Percentiles rank a stretch among this genome's conserved stretches.
Conservation (phyloP, 2,888 invertebrate genomes). For the Pristionchus entomophagus region DNA sequence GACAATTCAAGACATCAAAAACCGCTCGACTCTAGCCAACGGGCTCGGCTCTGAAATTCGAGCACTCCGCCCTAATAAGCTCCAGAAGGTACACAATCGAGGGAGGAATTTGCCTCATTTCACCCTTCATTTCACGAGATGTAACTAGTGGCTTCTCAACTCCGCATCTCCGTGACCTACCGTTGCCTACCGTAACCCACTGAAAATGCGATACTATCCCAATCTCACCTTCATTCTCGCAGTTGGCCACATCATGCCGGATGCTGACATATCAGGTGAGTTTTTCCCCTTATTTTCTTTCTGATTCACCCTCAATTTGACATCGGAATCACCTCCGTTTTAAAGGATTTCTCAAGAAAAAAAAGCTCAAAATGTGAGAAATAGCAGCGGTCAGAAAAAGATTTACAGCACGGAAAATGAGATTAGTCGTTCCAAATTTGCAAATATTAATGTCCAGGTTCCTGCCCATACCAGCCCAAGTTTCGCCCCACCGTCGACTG, state of each 20-base stretch:
- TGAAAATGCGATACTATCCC: neutral
- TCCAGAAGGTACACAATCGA: neutral
- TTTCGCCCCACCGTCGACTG: neutral
- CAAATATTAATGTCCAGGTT: neutral
- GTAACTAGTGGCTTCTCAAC: neutral
- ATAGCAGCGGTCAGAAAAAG: neutral
- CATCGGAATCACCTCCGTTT: neutral
- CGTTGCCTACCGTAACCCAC: neutral
- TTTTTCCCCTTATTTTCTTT: neutral
- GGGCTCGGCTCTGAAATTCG: neutral
- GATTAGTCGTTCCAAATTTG: neutral
- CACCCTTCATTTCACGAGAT: neutral
- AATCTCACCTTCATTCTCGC: conserved; percentile 5
- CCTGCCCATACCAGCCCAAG: conserved; percentile 18
- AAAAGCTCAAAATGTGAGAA: neutral
- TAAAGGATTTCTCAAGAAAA: neutral
- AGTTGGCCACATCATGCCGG: neutral
- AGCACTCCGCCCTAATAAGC: neutral
- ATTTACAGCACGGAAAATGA: neutral
- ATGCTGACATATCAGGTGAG: neutral
- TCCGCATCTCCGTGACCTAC: too few species aligned
- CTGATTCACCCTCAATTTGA: neutral
- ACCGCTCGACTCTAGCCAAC: neutral
- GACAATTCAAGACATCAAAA: too few species aligned
- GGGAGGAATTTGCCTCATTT: neutral